A percentile compares a stretch with the other conserved stretches of the same genome.
Evolutionary conservation across 1,140 invertebrate species (phyloP).

Genomic region (Stegodyphus dumicola): DNA sequence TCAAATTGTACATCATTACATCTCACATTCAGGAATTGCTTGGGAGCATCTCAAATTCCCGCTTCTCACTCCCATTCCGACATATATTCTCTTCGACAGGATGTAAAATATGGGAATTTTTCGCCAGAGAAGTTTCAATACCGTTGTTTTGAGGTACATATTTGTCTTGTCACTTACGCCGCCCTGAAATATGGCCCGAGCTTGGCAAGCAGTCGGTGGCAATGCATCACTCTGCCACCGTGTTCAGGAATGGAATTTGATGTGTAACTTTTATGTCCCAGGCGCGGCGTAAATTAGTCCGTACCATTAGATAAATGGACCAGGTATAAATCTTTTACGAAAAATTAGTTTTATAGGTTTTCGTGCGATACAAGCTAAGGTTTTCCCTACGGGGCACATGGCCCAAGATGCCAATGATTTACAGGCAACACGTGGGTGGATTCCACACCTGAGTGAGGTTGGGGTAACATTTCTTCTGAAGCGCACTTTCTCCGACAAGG

Average conservation of each 20-base stretch:
- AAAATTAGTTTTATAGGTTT: constrained; percentile 59
- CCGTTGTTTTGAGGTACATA: constrained; percentile 39
- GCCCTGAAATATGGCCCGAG: constrained; percentile 30
- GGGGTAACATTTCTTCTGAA: too few relatives aligned
- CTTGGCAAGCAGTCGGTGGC: constrained; percentile 18
- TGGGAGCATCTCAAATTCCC: too few relatives aligned
- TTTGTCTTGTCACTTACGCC: constrained; percentile 48
- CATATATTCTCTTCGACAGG: neutral
- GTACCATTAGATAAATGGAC: constrained; percentile 52
- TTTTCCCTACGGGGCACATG: neutral
- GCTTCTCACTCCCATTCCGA: too few relatives aligned
- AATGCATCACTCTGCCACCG: constrained; percentile 26
- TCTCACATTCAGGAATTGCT: too few relatives aligned
- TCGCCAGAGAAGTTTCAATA: constrained; percentile 52
- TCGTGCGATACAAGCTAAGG: constrained; percentile 25
- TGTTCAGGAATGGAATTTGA: constrained; percentile 36
- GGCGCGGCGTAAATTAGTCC: constrained; percentile 43
- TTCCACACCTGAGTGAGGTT: too few relatives aligned
- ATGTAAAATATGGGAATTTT: constrained; percentile 53
- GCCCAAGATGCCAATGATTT: too few relatives aligned
- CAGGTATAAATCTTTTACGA: constrained; percentile 55
- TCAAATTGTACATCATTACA: too few relatives aligned
- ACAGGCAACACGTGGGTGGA: too few relatives aligned
- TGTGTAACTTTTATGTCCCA: constrained; percentile 53
- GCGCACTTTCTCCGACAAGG: too few relatives aligned